Evolutionary conservation across 2,888 invertebrate genomes (phyloP).

Genomic region (Himalopsyche japonica): DNA sequence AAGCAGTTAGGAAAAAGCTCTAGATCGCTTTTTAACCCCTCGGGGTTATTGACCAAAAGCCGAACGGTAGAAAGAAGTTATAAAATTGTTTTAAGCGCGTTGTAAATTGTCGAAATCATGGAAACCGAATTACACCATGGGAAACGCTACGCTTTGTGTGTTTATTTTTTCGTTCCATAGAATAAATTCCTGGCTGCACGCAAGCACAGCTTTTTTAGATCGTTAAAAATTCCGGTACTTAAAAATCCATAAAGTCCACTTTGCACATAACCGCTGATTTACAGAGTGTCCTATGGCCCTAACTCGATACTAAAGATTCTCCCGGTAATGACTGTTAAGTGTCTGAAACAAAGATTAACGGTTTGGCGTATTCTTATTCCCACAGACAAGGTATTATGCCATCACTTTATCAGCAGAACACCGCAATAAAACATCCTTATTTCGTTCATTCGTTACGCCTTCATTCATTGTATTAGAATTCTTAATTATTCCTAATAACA

Average conservation of each 20-base stretch:
- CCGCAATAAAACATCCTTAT: neutral
- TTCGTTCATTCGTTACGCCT: neutral
- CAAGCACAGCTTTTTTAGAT: slow-evolving; percentile 7
- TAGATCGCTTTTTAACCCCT: neutral
- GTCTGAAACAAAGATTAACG: neutral
- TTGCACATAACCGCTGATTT: slow-evolving; percentile 8
- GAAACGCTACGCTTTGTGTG: slow-evolving; percentile 6
- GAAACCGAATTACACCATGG: neutral
- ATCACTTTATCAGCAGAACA: neutral
- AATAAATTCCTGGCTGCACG: slow-evolving; percentile 6
- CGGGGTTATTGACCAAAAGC: neutral
- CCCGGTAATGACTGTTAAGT: neutral
- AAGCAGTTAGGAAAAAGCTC: neutral
- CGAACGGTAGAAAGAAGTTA: neutral
- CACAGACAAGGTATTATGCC: neutral
- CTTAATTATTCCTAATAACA: too few relatives aligned
- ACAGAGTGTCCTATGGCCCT: neutral
- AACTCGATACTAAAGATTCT: neutral
- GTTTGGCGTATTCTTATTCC: neutral
- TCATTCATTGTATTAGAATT: too few relatives aligned
- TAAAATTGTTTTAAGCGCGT: slow-evolving; percentile 8
- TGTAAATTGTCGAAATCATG: slow-evolving; percentile 11
- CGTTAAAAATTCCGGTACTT: slow-evolving; percentile 15
- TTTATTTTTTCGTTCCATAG: slow-evolving; percentile 2
- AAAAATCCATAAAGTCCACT: slow-evolving; percentile 20